Conservation (phyloP, 2,797 vertebrate species). For the Liasis olivaceus region DNA sequence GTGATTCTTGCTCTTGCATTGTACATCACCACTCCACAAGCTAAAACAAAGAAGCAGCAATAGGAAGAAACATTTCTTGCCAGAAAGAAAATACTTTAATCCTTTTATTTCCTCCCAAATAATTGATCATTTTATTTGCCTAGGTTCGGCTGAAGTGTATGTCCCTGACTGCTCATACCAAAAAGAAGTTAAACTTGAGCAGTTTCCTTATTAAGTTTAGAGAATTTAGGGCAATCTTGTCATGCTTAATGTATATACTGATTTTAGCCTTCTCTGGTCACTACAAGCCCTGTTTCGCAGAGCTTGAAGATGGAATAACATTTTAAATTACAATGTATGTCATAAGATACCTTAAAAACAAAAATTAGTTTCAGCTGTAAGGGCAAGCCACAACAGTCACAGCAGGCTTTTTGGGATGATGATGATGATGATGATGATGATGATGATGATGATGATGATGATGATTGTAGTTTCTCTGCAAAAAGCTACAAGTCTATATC, state of each 20-base stretch:
- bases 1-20: conserved; percentile 22
- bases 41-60: conserved; percentile 17
- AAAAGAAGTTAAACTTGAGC: neutral
- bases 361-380: neutral
- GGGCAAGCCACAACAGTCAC: neutral
- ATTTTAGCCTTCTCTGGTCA: neutral
- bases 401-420: neutral
- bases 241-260: neutral
- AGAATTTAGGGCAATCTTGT: neutral
- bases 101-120: neutral
- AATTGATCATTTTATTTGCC: neutral
- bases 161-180: neutral
- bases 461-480: neutral
- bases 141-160: fast-evolving
- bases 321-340: neutral
- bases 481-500: neutral
- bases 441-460: too few species aligned
- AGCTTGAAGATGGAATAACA: neutral
- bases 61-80: conserved; percentile 11
- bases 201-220: neutral
- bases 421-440: too few species aligned
- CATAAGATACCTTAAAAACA: neutral
- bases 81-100: neutral
- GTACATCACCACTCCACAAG: conserved; percentile 4
- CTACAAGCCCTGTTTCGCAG: neutral